phyloP scores from a whole-genome alignment of 2,888 invertebrate genomes.

The Drosophila cracens region DNA sequence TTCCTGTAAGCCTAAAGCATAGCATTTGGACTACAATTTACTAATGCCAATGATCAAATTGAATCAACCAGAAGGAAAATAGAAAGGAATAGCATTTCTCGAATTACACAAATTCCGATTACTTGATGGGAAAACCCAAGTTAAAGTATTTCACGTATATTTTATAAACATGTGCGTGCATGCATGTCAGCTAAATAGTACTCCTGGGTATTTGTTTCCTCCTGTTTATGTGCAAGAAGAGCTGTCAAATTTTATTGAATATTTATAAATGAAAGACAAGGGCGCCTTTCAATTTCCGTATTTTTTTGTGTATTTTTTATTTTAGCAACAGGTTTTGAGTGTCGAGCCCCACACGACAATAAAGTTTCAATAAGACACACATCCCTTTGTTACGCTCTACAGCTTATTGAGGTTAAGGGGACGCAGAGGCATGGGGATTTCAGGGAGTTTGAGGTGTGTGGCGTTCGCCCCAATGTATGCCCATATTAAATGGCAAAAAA shows the following conservation, averaged over 20 bases:
- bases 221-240: not conserved
- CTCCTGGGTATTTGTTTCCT: constrained; percentile 26
- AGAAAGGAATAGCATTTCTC: not conserved
- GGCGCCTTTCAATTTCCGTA: constrained; percentile 14
- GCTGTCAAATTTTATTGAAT: constrained; percentile 40
- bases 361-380: constrained; percentile 52
- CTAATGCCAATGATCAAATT: not conserved
- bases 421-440: not conserved
- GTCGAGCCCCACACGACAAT: constrained; percentile 35
- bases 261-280: constrained; percentile 29
- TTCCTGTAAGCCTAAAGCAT: not conserved
- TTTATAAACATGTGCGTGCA: constrained; percentile 9
- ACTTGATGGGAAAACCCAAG: not conserved
- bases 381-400: constrained; percentile 36
- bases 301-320: not conserved
- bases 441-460: not conserved
- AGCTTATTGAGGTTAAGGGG: not conserved
- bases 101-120: not conserved
- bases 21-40: not conserved
- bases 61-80: not conserved
- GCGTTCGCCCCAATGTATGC: not conserved
- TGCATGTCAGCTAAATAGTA: constrained; percentile 31
- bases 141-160: not conserved
- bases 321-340: constrained; percentile 40
- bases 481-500: constrained; percentile 11